These are phyloP conservation scores for Darevskia nairensis DNA, from an alignment of 2,797 vertebrate genomes.

Conservation along the genomic window DNA sequence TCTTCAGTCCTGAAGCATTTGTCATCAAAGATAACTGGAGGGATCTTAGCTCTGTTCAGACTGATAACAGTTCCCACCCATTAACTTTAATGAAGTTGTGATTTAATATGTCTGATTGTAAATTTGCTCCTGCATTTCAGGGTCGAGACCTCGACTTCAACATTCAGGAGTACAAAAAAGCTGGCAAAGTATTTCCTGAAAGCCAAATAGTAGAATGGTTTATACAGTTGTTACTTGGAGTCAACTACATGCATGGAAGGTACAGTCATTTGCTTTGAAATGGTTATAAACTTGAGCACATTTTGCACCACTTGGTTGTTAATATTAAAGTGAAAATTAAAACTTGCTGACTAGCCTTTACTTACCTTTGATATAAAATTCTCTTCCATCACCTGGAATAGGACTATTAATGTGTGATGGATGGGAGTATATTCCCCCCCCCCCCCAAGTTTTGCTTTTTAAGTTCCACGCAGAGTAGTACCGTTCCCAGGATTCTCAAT, in stretches of 20 bases:
- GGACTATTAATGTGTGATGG: conserved; percentile 10
- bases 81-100: not conserved
- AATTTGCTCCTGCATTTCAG: conserved; percentile 74
- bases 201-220: conserved; percentile 87
- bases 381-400: not conserved
- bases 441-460: not conserved
- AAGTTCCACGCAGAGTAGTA: not conserved
- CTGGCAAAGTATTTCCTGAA: conserved; percentile 78
- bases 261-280: conserved; percentile 64
- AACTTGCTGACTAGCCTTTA: not conserved
- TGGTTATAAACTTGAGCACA: not conserved
- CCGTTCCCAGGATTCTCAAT: not conserved
- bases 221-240: conserved; percentile 84
- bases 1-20: not conserved
- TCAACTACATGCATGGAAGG: conserved; percentile 90
- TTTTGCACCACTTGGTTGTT: conserved; percentile 9
- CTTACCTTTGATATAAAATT: conserved; percentile 9
- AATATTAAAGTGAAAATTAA: conserved; percentile 12
- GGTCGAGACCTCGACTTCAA: conserved; percentile 86
- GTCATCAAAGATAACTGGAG: not conserved
- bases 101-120: conserved; percentile 25
- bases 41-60: not conserved
- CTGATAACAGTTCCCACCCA: not conserved
- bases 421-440: not conserved
- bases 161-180: conserved; percentile 82